Percentiles rank a stretch among this genome's conserved stretches.
Evolutionary conservation across 2,797 vertebrate species (phyloP).

Genomic region (Melanotaenia trifasciata): DNA sequence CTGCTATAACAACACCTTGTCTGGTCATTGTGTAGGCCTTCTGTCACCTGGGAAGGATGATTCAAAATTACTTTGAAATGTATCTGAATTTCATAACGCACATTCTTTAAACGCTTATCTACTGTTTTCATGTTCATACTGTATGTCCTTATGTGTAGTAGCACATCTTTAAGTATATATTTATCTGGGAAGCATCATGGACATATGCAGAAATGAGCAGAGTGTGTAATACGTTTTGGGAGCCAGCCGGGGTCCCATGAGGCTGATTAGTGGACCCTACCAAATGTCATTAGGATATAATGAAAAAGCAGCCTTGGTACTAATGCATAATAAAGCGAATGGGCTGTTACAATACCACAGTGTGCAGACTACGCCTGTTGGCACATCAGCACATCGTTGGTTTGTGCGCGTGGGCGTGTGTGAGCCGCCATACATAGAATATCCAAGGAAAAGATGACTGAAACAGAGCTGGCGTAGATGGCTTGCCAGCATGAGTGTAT

Average conservation of each 20-base stretch:
- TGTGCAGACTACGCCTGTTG: conserved; percentile 57
- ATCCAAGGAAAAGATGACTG: conserved; percentile 55
- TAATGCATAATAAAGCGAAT: conserved; percentile 79
- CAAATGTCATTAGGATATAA: conserved; percentile 81
- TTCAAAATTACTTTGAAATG: not conserved
- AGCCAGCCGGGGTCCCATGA: conserved; percentile 61
- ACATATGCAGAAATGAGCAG: conserved; percentile 24
- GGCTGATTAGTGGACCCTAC: conserved; percentile 79
- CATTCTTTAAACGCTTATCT: not conserved
- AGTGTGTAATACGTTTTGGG: conserved; percentile 43
- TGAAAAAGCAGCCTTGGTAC: conserved; percentile 71
- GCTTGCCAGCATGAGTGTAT: conserved; percentile 22
- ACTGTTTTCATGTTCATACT: conserved; percentile 14
- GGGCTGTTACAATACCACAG: conserved; percentile 75
- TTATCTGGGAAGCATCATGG: conserved; percentile 15
- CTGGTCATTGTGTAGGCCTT: not conserved
- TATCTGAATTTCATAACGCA: not conserved
- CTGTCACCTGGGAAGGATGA: not conserved
- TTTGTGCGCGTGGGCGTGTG: conserved; percentile 7
- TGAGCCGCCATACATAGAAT: conserved; percentile 29
- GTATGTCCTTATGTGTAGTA: conserved; percentile 16
- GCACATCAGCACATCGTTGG: conserved; percentile 57
- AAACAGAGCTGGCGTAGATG: conserved; percentile 36
- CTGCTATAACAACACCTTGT: not conserved
- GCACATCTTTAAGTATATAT: conserved; percentile 35